phyloP scores from a whole-genome alignment of 1,140 invertebrate species.

The Pachyrhynchus sulphureomaculatus region DNA sequence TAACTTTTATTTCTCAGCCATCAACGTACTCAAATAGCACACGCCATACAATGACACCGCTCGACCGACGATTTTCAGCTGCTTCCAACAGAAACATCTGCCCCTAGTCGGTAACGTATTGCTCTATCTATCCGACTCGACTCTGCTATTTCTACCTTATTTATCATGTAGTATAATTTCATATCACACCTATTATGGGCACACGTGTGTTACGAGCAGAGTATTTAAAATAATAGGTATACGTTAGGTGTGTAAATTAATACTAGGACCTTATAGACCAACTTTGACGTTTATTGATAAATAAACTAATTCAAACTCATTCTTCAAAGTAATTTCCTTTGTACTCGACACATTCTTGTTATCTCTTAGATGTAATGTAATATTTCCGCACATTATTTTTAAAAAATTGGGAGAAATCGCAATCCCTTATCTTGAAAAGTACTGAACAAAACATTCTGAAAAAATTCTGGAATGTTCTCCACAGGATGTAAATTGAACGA shows the following conservation, averaged over 20 bases:
- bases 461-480: no score
- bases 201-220: background rate
- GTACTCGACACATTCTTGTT: no score
- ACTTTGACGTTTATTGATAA: no score
- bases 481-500: no score
- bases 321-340: no score
- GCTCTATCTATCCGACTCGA: background rate
- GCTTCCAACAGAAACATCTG: background rate
- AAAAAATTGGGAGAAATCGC: no score
- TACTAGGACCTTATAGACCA: background rate
- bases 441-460: no score
- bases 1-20: background rate
- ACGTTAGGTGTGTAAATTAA: background rate
- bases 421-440: no score
- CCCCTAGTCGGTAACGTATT: background rate
- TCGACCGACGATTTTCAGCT: background rate
- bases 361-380: no score
- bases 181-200: conserved; percentile 2
- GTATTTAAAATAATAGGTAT: background rate
- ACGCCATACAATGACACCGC: background rate
- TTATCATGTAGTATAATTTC: conserved; percentile 1
- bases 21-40: background rate
- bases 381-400: no score
- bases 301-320: no score
- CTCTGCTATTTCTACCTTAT: background rate